These are phyloP conservation scores for Clytia hemisphaerica DNA, from an alignment of 30 jellyfish, hydroid and myxozoan species.

Conservation along the genomic window DNA sequence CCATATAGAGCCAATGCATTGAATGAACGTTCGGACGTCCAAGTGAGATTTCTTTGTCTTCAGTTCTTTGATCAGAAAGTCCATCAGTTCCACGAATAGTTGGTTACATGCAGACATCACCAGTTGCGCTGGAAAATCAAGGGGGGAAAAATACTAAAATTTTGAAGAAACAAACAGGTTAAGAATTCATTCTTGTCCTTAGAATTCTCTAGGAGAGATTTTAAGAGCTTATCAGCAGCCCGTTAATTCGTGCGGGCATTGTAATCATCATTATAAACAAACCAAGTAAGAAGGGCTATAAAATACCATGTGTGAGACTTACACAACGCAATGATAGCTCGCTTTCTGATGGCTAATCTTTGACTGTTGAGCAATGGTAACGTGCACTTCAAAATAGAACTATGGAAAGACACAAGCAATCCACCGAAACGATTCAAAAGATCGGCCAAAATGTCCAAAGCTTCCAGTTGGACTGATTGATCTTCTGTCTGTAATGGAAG, in stretches of 20 bases:
- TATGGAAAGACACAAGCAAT: conserved; percentile 80
- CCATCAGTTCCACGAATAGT: conserved; percentile 83
- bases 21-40: conserved; percentile 80
- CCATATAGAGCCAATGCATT: conserved; percentile 96
- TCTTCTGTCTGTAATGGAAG: conserved; percentile 72
- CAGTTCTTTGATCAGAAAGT: conserved; percentile 64
- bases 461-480: conserved; percentile 94
- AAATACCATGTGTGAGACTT: conserved; percentile 15
- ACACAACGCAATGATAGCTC: conserved; percentile 91
- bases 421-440: conserved; percentile 89
- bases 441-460: conserved; percentile 89
- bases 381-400: conserved; percentile 69
- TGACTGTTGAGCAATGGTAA: conserved; percentile 81
- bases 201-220: not conserved
- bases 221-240: not conserved
- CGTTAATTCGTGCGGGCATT: too few species aligned
- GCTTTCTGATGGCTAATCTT: conserved; percentile 89
- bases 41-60: conserved; percentile 47
- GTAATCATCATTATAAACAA: too few species aligned
- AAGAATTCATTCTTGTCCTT: not conserved
- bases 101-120: conserved; percentile 85
- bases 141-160: not conserved
- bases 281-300: too few species aligned
- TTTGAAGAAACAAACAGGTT: not conserved
- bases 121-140: conserved; percentile 63